Evolutionary conservation across 2,888 invertebrate genomes (phyloP), one percentile per base, ranked within the genome.

Genomic region (Drosophila falleni): DNA sequence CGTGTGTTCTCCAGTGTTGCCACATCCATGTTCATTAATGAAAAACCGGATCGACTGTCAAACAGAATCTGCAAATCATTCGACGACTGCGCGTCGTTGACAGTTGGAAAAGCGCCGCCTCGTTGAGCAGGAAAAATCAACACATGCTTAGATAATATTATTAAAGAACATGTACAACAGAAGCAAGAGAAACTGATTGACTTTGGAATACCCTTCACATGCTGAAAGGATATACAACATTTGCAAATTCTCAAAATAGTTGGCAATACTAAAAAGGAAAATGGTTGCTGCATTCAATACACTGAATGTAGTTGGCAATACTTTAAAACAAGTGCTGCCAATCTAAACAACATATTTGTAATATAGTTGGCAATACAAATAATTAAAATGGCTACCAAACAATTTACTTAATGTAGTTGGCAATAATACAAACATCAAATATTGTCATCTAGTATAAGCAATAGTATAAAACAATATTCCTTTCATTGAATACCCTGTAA

Each of bases 41-140:
- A 87, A 89, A 87, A 90, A 89, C 86, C 89, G 87, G 90, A 78
- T 87, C 68, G 74, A 70, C 73, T 85, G 88, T 89, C 88, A 84
- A 80, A 81, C 78, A 74, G 84, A 87, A 87, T 87, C 90, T 89
- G 86, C 86, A 80, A 89, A 89, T 90, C 86, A 87, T 89, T 74
- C 71, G 83, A 80, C 67, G 80, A 49, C 80, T 74, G 72, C 61
- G 77, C 72, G 83, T 69, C 75, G 84, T 85, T 84, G 89, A 89
- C 84, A 84, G 84, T 88, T 81, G 71, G 86, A 89, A 89, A 89
- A 82, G 81, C 88, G 74, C 71, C 69, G 71, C 56, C 61, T 60
- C 60, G 51, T 64, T 66, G 65, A 64, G 65, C 73, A 80, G 80
- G 90, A 87, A 89, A 86, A 89, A 83, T 86, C 86, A 89, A 89